phyloP scores from a whole-genome alignment of 2,113 vertebrate genomes.

The Condylura cristata region DNA sequence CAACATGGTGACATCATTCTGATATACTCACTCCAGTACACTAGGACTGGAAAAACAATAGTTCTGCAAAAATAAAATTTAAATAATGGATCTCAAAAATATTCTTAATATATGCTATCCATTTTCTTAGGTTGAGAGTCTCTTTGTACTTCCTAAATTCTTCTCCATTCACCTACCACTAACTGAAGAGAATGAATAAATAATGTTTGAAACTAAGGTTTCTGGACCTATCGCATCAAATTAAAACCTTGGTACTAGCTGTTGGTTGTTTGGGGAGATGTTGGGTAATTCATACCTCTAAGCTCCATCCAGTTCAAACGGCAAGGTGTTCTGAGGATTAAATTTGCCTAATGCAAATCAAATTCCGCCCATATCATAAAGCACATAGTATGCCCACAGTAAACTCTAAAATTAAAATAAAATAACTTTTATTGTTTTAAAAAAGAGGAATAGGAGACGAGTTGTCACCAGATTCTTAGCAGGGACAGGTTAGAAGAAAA shows the following conservation, averaged over 20 bases:
- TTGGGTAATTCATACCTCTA: not conserved
- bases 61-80: not conserved
- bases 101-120: not conserved
- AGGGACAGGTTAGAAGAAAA: not conserved
- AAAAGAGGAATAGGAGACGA: not conserved
- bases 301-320: not conserved
- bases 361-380: not conserved
- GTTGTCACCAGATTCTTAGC: constrained; percentile 3
- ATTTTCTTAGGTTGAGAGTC: not conserved
- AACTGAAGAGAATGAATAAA: not conserved
- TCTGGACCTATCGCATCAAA: not conserved
- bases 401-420: not conserved
- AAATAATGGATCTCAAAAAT: not conserved
- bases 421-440: not conserved
- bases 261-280: not conserved
- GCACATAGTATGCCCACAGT: not conserved
- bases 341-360: not conserved
- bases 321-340: not conserved
- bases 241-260: not conserved
- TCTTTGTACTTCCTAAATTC: constrained; percentile 8
- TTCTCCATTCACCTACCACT: not conserved
- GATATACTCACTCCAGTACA: not conserved
- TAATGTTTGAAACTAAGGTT: not conserved
- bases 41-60: not conserved
- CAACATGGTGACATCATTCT: not conserved